A percentile compares a stretch with the other conserved stretches of the same genome.
Conservation (phyloP, 2,797 vertebrate species). For the Liparis tanakae region DNA sequence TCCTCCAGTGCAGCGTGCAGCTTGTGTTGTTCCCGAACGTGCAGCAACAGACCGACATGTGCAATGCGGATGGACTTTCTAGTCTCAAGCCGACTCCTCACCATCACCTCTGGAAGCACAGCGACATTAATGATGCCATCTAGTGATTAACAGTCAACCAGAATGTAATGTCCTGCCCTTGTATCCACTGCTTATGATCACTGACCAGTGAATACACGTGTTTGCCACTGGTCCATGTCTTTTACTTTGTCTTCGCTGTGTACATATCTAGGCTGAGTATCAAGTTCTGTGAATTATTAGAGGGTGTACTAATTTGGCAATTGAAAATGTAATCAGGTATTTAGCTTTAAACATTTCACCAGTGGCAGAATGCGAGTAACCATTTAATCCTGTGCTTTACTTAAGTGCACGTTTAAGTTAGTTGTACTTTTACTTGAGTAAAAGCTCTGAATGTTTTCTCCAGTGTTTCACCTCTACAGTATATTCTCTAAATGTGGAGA, state of each 20-base stretch:
- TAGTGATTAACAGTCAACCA: conserved; percentile 61
- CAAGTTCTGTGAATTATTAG: neutral
- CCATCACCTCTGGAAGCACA: conserved; percentile 16
- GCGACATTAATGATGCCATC: conserved; percentile 65
- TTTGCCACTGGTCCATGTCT: neutral
- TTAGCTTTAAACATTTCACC: neutral
- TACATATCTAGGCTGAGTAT: neutral
- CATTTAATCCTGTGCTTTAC: conserved; percentile 8
- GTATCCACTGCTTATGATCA: conserved; percentile 8
- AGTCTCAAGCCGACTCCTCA: neutral
- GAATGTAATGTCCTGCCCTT: neutral
- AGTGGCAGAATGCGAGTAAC: neutral
- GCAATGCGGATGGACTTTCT: neutral
- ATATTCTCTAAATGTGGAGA: conserved; percentile 15
- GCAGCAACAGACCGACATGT: neutral
- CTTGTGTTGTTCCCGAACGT: neutral
- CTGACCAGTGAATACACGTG: conserved; percentile 4
- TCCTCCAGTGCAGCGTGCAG: neutral
- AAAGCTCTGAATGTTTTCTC: neutral
- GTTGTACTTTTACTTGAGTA: neutral
- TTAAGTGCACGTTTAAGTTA: neutral
- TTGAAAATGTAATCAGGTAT: conserved; percentile 1
- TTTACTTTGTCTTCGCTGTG: neutral
- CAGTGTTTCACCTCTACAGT: neutral
- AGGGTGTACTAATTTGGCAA: neutral